These are phyloP conservation scores for Eristalis intricaria DNA, from an alignment of 2,888 invertebrate genomes.

Conservation along the genomic window DNA sequence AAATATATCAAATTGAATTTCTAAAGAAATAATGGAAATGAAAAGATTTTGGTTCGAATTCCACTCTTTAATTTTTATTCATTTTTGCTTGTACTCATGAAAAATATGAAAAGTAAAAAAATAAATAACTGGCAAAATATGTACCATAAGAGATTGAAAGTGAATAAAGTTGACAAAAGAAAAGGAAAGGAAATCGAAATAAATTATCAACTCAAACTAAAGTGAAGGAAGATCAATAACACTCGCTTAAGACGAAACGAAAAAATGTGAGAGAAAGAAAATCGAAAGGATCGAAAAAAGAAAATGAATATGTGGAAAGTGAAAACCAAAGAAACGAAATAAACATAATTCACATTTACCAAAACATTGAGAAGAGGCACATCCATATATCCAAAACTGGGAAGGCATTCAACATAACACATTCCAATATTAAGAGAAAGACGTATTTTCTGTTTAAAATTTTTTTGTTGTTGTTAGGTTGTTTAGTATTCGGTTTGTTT, in stretches of 20 bases:
- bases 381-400: conserved; percentile 75
- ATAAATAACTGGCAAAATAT: conserved; percentile 38
- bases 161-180: conserved; percentile 12
- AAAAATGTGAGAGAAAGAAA: conserved; percentile 23
- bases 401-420: conserved; percentile 76
- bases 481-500: conserved; percentile 66
- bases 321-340: conserved; percentile 75
- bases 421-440: conserved; percentile 75
- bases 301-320: conserved; percentile 73
- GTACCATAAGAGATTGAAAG: conserved; percentile 21
- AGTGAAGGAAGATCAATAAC: background rate
- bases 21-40: background rate
- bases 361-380: conserved; percentile 76
- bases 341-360: conserved; percentile 81
- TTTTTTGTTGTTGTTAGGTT: conserved; percentile 39
- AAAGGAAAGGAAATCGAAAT: background rate
- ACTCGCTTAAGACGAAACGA: conserved; percentile 7
- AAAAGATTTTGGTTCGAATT: conserved; percentile 8
- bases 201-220: background rate
- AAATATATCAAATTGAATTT: conserved; percentile 1
- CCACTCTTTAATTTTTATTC: background rate
- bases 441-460: conserved; percentile 69
- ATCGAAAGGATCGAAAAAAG: background rate
- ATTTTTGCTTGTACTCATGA: background rate
- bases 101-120: conserved; percentile 11